Evolutionary conservation across 2,888 invertebrate species (phyloP).

Genomic region (Spodoptera littoralis): DNA sequence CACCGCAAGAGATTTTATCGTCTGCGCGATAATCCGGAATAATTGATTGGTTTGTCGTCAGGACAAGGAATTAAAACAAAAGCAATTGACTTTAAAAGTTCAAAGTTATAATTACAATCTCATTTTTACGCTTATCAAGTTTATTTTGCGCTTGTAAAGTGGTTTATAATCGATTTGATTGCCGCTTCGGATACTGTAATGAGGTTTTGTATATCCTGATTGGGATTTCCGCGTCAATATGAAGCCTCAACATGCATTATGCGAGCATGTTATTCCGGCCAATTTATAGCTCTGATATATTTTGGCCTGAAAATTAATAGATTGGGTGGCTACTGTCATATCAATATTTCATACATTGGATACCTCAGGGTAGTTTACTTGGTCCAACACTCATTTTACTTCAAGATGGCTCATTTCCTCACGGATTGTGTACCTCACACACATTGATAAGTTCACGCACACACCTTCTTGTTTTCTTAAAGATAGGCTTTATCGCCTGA

Average conservation of each 20-base stretch:
- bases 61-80: constrained; percentile 21
- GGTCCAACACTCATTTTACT: no score
- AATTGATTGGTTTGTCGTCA: constrained; percentile 40
- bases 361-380: no score
- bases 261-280: no score
- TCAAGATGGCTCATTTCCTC: no score
- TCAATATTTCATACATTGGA: no score
- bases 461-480: constrained; percentile 9
- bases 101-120: constrained; percentile 5
- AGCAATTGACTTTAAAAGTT: constrained; percentile 11
- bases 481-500: constrained; percentile 13
- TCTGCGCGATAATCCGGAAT: constrained; percentile 34
- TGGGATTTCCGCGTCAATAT: not conserved
- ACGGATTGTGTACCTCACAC: not conserved
- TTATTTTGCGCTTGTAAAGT: constrained; percentile 4
- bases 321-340: no score
- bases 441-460: not conserved
- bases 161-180: constrained; percentile 10
- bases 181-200: constrained; percentile 1
- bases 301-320: no score
- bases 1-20: constrained; percentile 24
- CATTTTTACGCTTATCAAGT: constrained; percentile 6
- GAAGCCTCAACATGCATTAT: no score
- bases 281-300: no score
- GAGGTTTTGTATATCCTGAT: not conserved